phyloP scores from a whole-genome alignment of 2,888 invertebrate genomes.

The Eristalis intricaria region DNA sequence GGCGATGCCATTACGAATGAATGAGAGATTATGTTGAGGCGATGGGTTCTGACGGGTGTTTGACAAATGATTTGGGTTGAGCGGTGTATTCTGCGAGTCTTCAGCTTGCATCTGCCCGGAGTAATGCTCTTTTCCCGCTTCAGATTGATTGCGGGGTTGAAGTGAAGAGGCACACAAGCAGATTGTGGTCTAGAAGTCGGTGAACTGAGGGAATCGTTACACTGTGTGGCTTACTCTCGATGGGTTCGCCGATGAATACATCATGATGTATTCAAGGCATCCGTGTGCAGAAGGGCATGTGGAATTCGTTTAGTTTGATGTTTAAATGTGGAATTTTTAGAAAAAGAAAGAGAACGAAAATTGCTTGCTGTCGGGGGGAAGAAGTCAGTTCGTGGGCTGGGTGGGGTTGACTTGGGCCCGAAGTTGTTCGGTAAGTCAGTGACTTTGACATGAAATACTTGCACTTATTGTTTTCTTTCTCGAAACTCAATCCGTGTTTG shows the following conservation, averaged over 20 bases:
- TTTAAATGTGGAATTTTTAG: not conserved
- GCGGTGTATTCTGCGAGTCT: not conserved
- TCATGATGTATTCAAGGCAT: not conserved
- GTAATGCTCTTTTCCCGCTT: not conserved
- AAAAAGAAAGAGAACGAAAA: not conserved
- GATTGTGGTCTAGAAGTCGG: not conserved
- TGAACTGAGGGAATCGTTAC: not conserved
- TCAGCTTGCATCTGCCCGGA: not conserved
- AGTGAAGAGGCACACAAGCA: not conserved
- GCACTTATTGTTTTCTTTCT: no score
- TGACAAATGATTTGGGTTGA: conserved; percentile 1
- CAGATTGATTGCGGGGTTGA: not conserved
- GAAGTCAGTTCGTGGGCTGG: no score
- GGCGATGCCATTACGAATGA: not conserved
- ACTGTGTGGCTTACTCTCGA: not conserved
- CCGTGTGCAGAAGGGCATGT: not conserved
- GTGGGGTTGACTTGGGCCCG: no score
- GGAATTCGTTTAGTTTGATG: not conserved
- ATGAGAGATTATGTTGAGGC: conserved; percentile 2
- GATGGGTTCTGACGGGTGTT: not conserved
- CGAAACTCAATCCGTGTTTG: no score
- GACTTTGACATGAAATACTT: no score
- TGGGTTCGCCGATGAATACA: not conserved
- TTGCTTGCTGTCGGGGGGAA: not conserved
- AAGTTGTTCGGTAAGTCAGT: no score